Base-by-base conservation (phyloP, 2,888 invertebrate genomes). In the Ametastegia equiseti region DNA sequence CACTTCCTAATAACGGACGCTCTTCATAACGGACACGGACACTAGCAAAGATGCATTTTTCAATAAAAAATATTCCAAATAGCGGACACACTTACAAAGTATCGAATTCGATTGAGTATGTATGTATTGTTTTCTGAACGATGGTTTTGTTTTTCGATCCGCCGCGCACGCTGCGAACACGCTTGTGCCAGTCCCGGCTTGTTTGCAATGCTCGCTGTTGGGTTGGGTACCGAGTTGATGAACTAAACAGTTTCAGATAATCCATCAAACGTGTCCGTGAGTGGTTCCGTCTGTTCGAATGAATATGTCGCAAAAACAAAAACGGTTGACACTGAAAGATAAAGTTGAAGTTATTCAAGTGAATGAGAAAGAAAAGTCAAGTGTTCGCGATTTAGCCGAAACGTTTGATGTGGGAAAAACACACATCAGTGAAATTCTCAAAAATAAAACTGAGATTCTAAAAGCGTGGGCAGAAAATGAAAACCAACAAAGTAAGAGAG, bases 21-120 rank as follows among this genome's bases (percentile, higher is more conserved):
- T 36, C 67, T 67, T 67, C 33, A 67, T 39, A 67, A 39, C 39
- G 67, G 39, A 67, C 67, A 7, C 39, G 36, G 9, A 67, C 39
- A 67, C 39, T 67, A 6, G 15, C 36, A 13, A n/a, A 33, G 39
- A 67, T 36, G 36, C 39, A 39, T 39, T 39, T 67, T 13, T 63
- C 19, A 2, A 19, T 67, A 33, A 19, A 39, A 67, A 67, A 67
- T 19, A 15, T 9, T 39, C 67, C 9, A 15, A 67, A 67, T 67
- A 67, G 19, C 67, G 39, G 39, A 39, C 39, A 67, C 33, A 39
- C 1, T 67, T 36, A 7, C 67, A n/a, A 67, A 39, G 36, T 67
- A 11, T 39, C n/a, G 0, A 67, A n/a, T 19, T 13, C 15, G n/a
- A n/a, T n/a, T n/a, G n/a, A n/a, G n/a, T n/a, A n/a, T n/a, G n/a